These are phyloP conservation scores for Todiramphus chloris DNA, from an alignment of 2,113 vertebrate species.

Conservation along the genomic window DNA sequence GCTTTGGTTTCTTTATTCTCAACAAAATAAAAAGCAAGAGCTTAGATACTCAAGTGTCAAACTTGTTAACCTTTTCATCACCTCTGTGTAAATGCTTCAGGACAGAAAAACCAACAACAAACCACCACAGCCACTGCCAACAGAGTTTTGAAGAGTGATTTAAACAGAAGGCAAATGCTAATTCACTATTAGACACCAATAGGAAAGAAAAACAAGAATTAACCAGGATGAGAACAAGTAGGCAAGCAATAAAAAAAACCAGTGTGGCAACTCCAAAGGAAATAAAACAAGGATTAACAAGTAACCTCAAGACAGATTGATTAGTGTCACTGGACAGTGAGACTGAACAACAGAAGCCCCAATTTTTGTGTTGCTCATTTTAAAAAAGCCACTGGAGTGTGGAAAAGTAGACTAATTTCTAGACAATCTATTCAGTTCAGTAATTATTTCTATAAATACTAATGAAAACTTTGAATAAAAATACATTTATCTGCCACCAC, in stretches of 20 bases:
- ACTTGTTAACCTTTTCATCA: not conserved
- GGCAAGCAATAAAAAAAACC: not conserved
- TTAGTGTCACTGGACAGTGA: not conserved
- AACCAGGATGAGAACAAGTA: not conserved
- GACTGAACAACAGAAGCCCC: not conserved
- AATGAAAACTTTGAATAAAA: not conserved
- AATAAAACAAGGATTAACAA: not conserved
- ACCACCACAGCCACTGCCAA: not conserved
- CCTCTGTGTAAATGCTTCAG: not conserved
- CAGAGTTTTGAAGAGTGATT: not conserved
- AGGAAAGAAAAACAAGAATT: not conserved
- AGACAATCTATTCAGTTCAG: not conserved
- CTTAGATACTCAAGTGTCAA: not conserved
- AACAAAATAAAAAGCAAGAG: not conserved
- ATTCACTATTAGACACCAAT: not conserved
- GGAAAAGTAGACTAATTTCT: not conserved
- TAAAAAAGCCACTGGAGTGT: not conserved
- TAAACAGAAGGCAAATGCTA: not conserved
- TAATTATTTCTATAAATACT: not conserved
- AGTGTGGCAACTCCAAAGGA: not conserved
- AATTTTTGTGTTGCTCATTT: not conserved
- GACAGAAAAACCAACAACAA: not conserved
- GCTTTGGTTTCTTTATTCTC: not conserved
- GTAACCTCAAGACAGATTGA: not conserved
- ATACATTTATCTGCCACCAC: not conserved